A percentile compares a stretch with the other conserved stretches of the same genome.
These are phyloP conservation scores for Diachasma alloeum DNA, from an alignment of 1,140 invertebrate genomes.

Conservation along the genomic window DNA sequence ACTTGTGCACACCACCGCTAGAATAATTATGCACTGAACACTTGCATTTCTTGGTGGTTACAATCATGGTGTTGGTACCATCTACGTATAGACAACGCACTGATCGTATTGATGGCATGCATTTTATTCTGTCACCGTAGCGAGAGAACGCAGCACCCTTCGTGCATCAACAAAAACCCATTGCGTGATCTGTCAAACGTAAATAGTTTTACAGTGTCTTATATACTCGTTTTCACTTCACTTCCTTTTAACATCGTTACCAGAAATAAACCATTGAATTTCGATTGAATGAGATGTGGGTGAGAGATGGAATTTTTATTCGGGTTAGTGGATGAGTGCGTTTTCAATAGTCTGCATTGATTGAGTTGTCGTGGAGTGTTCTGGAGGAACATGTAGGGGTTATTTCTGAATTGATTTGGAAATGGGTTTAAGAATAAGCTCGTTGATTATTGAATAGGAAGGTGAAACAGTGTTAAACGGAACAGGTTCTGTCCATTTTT, in stretches of 20 bases:
- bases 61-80: not conserved
- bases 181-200: not conserved
- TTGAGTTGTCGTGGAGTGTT: too few species aligned
- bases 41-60: not conserved
- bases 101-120: not conserved
- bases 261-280: not conserved
- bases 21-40: slow-evolving; percentile 59
- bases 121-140: not conserved
- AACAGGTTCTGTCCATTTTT: too few species aligned
- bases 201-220: not conserved
- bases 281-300: not conserved
- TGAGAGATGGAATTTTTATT: not conserved
- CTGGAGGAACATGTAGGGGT: too few species aligned
- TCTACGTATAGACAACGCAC: not conserved
- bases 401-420: too few species aligned
- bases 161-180: slow-evolving; percentile 5
- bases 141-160: not conserved
- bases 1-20: slow-evolving; percentile 48
- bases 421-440: too few species aligned
- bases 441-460: too few species aligned
- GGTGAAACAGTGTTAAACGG: too few species aligned
- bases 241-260: not conserved
- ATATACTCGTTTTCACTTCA: slow-evolving; percentile 8
- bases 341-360: too few species aligned
- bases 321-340: not conserved